These are phyloP conservation scores for Dasypolia templi DNA, from an alignment of 2,888 invertebrate species.

Conservation along the genomic window DNA sequence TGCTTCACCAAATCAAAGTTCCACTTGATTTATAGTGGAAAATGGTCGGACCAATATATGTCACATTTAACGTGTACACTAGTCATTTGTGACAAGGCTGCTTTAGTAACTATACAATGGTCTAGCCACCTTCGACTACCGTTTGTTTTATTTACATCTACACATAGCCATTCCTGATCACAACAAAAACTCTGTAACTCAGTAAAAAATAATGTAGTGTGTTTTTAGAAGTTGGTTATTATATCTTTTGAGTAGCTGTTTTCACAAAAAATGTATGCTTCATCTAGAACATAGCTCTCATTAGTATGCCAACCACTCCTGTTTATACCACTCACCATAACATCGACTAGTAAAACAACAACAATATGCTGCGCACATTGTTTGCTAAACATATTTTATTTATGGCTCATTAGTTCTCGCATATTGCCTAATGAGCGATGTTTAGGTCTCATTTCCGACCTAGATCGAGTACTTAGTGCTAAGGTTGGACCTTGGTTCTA, in stretches of 20 bases:
- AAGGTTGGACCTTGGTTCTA: conserved; percentile 52
- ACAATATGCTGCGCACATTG: conserved; percentile 11
- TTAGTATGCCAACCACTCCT: conserved; percentile 1
- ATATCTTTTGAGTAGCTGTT: not conserved
- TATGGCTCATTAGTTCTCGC: conserved; percentile 10
- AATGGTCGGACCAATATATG: too few species aligned
- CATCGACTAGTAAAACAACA: conserved; percentile 8
- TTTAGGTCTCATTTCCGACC: conserved; percentile 60
- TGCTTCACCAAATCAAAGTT: too few species aligned
- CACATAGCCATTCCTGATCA: too few species aligned
- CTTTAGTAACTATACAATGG: too few species aligned
- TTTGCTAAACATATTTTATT: conserved; percentile 34
- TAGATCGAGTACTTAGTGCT: conserved; percentile 47
- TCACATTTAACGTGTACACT: too few species aligned
- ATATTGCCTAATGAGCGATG: conserved; percentile 18
- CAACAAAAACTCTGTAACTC: too few species aligned
- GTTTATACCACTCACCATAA: conserved; percentile 13
- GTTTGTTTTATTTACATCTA: too few species aligned
- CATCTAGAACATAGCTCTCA: not conserved
- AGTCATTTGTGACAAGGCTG: too few species aligned
- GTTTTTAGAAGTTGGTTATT: too few species aligned
- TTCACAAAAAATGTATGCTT: not conserved
- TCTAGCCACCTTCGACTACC: too few species aligned
- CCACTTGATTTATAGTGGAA: too few species aligned
- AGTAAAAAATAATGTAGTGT: too few species aligned